A percentile compares a stretch with the other conserved stretches of the same genome.
Conservation (phyloP, 2,113 vertebrate species). For the Rynchops niger region DNA sequence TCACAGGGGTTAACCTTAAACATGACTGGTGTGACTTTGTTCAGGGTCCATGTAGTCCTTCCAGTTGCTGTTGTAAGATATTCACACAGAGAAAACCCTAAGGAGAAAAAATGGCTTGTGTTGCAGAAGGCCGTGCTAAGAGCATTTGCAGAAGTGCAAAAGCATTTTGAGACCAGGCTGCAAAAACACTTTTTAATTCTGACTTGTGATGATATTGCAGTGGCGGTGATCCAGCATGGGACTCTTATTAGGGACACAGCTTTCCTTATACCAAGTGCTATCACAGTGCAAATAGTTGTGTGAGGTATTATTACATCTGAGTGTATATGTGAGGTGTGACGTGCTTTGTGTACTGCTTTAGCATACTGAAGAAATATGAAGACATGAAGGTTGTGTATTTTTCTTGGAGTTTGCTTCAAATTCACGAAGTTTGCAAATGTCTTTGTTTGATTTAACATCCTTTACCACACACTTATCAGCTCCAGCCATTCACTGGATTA, state of each 20-base stretch:
- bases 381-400: background rate
- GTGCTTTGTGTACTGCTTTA: background rate
- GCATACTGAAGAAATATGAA: background rate
- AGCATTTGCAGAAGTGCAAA: background rate
- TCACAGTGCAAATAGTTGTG: background rate
- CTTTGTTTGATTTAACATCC: background rate
- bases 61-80: background rate
- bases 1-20: background rate
- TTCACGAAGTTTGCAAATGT: background rate
- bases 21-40: fast-evolving
- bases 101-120: background rate
- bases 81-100: background rate
- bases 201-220: background rate
- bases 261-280: background rate
- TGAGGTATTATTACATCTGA: background rate
- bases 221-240: background rate
- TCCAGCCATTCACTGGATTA: background rate
- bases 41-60: background rate
- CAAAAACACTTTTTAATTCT: background rate
- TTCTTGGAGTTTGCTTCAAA: background rate
- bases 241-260: background rate
- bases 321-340: background rate
- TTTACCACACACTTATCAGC: background rate
- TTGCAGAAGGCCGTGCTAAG: background rate
- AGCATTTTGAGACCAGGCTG: background rate